A percentile compares a stretch with the other conserved stretches of the same genome.
These are phyloP conservation scores for Heliconius erato DNA, from an alignment of 2,888 invertebrate genomes.

Conservation along the genomic window DNA sequence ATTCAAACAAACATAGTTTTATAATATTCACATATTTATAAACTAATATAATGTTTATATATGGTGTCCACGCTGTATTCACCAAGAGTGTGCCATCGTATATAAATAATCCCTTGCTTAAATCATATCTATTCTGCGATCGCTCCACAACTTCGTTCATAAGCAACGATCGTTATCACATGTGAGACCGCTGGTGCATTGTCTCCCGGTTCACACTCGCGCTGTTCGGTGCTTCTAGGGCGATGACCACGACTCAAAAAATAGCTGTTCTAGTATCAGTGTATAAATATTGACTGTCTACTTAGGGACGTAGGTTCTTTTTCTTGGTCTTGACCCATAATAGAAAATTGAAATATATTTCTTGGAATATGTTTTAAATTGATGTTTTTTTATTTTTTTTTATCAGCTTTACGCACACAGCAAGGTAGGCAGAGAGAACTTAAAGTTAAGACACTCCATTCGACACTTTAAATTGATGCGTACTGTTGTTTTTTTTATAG, in stretches of 20 bases:
- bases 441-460: not conserved
- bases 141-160: slow-evolving; percentile 66
- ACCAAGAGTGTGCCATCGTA: slow-evolving; percentile 54
- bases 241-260: slow-evolving; percentile 59
- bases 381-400: too few relatives aligned
- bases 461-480: too few relatives aligned
- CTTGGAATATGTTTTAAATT: too few relatives aligned
- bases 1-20: too few relatives aligned
- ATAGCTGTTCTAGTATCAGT: slow-evolving; percentile 27
- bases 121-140: slow-evolving; percentile 62
- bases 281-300: not conserved
- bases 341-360: too few relatives aligned
- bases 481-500: too few relatives aligned
- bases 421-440: not conserved
- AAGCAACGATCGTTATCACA: slow-evolving; percentile 65
- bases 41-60: not conserved
- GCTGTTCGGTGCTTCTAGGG: slow-evolving; percentile 52
- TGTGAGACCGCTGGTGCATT: slow-evolving; percentile 63
- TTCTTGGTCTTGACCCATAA: too few relatives aligned
- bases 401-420: too few relatives aligned
- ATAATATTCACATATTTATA: not conserved
- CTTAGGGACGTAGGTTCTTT: too few relatives aligned
- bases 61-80: slow-evolving; percentile 22
- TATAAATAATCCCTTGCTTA: slow-evolving; percentile 68
- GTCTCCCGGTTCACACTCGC: slow-evolving; percentile 61